These are phyloP conservation scores for Anthopleura sola DNA, from an alignment of 64 coral and sea anemone genomes.

Conservation along the genomic window DNA sequence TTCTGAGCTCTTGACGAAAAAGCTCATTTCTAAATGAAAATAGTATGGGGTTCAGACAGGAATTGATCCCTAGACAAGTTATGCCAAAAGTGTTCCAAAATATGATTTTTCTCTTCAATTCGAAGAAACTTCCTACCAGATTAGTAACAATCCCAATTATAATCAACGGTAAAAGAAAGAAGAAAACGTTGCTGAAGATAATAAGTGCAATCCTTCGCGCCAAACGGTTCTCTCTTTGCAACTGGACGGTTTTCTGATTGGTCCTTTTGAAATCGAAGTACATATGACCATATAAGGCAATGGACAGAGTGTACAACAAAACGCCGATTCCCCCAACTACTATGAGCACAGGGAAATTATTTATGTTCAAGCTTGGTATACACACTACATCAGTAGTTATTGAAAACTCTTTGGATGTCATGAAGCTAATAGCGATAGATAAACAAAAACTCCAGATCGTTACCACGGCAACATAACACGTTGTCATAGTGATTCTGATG, in stretches of 20 bases:
- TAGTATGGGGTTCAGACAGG: neutral
- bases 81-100: too few species aligned
- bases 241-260: neutral
- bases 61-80: neutral
- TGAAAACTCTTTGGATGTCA: neutral
- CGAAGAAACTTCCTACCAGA: too few species aligned
- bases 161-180: neutral
- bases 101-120: too few species aligned
- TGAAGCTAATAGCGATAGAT: neutral
- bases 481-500: neutral
- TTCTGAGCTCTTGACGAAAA: too few species aligned
- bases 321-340: neutral
- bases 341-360: neutral
- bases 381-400: neutral
- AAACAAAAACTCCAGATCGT: neutral
- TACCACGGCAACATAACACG: neutral
- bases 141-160: too few species aligned
- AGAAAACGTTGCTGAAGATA: neutral
- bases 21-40: neutral
- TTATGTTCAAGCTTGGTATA: neutral
- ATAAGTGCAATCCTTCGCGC: neutral
- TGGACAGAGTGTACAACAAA: neutral
- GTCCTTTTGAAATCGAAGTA: neutral
- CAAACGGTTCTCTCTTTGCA: neutral
- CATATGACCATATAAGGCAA: slow-evolving; percentile 11